A percentile compares a stretch with the other conserved stretches of the same genome.
Conservation (phyloP, 2,113 vertebrate species). For the Gymnogyps californianus region DNA sequence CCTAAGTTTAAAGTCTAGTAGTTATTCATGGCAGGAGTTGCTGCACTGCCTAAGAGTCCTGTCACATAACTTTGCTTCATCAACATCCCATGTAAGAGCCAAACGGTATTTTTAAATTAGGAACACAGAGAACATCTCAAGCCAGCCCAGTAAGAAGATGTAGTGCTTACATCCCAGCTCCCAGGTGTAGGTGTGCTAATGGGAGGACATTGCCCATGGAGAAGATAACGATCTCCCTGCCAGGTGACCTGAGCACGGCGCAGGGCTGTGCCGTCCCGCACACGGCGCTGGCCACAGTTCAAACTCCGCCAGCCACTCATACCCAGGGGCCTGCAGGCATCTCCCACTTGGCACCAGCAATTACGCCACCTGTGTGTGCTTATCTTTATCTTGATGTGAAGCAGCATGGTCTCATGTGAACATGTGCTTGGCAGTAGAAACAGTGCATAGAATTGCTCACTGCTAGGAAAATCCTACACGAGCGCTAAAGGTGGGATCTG, state of each 20-base stretch:
- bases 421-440: not conserved
- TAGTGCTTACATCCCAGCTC: not conserved
- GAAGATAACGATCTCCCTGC: rapidly evolving
- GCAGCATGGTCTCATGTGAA: not conserved
- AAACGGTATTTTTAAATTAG: not conserved
- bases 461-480: not conserved
- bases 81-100: not conserved
- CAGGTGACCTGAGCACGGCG: rapidly evolving
- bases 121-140: not conserved
- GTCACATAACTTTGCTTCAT: not conserved
- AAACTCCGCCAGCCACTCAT: not conserved
- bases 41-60: not conserved
- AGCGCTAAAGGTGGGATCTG: rapidly evolving
- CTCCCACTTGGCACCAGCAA: not conserved
- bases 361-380: not conserved
- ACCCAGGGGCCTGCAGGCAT: not conserved
- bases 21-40: not conserved
- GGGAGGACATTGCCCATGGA: not conserved
- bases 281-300: not conserved
- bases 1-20: not conserved
- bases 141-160: not conserved
- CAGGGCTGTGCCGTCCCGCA: rapidly evolving
- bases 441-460: not conserved
- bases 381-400: not conserved
- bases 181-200: not conserved